phyloP scores from a whole-genome alignment of 2,113 vertebrate genomes.

The Osmerus mordax region DNA sequence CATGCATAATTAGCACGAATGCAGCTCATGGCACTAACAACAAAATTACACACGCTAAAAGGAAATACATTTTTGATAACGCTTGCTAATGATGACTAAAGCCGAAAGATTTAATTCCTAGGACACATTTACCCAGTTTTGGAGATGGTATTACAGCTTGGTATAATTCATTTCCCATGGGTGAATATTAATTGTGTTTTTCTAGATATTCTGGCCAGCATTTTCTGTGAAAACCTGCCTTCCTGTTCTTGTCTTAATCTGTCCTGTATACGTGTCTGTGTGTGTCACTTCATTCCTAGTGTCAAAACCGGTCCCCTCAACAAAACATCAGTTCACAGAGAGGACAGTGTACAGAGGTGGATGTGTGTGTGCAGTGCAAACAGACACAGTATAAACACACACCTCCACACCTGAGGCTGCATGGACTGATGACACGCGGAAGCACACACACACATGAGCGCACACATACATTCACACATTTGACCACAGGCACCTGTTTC shows the following conservation, averaged over 20 bases:
- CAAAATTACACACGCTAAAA: too few species aligned
- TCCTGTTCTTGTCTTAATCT: slow-evolving; percentile 1
- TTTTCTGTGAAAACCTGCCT: not conserved
- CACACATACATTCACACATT: slow-evolving; percentile 11
- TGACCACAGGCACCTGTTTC: slow-evolving; percentile 17
- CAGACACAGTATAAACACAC: slow-evolving; percentile 15
- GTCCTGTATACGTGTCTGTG: not conserved
- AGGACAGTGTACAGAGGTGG: slow-evolving; percentile 18
- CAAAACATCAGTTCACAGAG: slow-evolving; percentile 7
- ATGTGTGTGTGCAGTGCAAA: slow-evolving; percentile 27
- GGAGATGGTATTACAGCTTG: too few species aligned
- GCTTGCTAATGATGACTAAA: too few species aligned
- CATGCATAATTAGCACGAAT: too few species aligned
- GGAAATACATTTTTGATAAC: too few species aligned
- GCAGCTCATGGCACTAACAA: too few species aligned
- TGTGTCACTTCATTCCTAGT: slow-evolving; percentile 10
- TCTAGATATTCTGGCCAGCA: not conserved
- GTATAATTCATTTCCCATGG: too few species aligned
- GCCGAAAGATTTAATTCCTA: too few species aligned
- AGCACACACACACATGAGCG: slow-evolving; percentile 6
- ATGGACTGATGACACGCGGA: not conserved
- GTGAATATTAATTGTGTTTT: too few species aligned
- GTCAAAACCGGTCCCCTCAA: slow-evolving; percentile 8
- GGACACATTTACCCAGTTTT: too few species aligned
- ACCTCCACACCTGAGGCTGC: slow-evolving; percentile 31